A percentile compares a stretch with the other conserved stretches of the same genome.
phyloP scores from a whole-genome alignment of 1,140 invertebrate genomes.

The Drosophila varians region DNA sequence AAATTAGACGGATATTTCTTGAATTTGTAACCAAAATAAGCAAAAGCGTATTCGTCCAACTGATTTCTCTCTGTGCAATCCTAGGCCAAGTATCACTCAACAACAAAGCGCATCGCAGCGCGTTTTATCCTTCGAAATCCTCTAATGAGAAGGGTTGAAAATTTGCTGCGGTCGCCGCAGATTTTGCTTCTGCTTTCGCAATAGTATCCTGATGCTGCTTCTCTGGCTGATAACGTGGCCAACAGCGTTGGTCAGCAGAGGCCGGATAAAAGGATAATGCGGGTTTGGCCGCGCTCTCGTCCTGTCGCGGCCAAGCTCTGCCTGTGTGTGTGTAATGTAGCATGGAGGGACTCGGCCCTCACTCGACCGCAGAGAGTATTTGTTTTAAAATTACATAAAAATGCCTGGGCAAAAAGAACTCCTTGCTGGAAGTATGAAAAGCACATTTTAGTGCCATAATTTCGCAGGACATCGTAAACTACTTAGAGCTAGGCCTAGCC shows the following conservation, averaged over 20 bases:
- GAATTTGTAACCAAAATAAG: too few species aligned
- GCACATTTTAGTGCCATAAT: constrained; percentile 73
- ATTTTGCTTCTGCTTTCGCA: constrained; percentile 20
- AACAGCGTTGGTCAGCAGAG: constrained; percentile 66
- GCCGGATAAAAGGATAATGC: constrained; percentile 78
- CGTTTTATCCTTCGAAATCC: constrained; percentile 81
- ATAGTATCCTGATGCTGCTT: constrained; percentile 22
- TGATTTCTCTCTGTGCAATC: neutral
- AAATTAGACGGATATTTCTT: neutral
- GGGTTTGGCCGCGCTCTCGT: constrained; percentile 37
- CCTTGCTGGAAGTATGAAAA: constrained; percentile 53
- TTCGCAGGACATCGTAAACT: constrained; percentile 69
- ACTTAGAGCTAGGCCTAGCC: constrained; percentile 64
- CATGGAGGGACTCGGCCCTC: constrained; percentile 26
- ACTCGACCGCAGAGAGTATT: constrained; percentile 42
- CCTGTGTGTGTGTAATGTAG: constrained; percentile 59
- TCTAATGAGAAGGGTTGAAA: constrained; percentile 83
- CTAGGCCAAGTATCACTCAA: constrained; percentile 73
- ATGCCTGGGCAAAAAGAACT: constrained; percentile 59
- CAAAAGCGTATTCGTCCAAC: neutral
- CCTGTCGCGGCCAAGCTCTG: neutral
- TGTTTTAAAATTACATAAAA: constrained; percentile 81
- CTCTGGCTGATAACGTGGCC: constrained; percentile 65
- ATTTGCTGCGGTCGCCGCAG: constrained; percentile 69
- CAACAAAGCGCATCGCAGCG: constrained; percentile 66